Evolutionary conservation across 2,797 vertebrate genomes (phyloP).

Genomic region (Scleropages formosus): DNA sequence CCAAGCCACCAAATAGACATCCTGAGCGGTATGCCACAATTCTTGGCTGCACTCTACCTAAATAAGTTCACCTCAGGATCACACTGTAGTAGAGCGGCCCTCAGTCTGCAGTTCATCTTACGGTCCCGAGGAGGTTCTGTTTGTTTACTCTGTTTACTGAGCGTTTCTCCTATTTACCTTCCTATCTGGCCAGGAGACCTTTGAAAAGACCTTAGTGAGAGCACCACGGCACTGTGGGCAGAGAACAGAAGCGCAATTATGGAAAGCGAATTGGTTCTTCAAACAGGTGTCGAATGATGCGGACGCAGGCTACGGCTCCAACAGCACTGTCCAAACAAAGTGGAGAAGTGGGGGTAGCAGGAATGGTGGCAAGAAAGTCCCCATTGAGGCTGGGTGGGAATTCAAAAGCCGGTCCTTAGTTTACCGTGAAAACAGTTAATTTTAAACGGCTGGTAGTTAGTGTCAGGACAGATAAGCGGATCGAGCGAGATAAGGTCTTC

Average conservation of each 20-base stretch:
- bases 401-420: neutral
- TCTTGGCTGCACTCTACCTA: neutral
- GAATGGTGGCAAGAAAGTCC: neutral
- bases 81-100: neutral
- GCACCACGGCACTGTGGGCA: neutral
- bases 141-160: neutral
- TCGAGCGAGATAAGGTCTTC: neutral
- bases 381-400: constrained; percentile 18
- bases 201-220: constrained; percentile 1
- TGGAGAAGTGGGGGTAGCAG: too few species aligned
- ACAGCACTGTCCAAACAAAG: neutral
- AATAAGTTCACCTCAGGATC: neutral
- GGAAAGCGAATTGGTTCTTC: neutral
- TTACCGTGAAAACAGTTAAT: neutral
- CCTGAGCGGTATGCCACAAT: too few species aligned
- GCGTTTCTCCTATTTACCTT: neutral
- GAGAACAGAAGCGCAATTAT: neutral
- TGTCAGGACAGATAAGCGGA: neutral
- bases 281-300: neutral
- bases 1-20: too few species aligned
- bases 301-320: too few species aligned
- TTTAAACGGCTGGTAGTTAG: neutral
- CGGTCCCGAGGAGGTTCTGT: neutral
- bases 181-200: neutral
- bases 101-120: neutral